Percentiles rank a stretch among this genome's conserved stretches.
These are phyloP conservation scores for Tragulus kanchil DNA, from an alignment of 2,113 vertebrate genomes.

Conservation along the genomic window DNA sequence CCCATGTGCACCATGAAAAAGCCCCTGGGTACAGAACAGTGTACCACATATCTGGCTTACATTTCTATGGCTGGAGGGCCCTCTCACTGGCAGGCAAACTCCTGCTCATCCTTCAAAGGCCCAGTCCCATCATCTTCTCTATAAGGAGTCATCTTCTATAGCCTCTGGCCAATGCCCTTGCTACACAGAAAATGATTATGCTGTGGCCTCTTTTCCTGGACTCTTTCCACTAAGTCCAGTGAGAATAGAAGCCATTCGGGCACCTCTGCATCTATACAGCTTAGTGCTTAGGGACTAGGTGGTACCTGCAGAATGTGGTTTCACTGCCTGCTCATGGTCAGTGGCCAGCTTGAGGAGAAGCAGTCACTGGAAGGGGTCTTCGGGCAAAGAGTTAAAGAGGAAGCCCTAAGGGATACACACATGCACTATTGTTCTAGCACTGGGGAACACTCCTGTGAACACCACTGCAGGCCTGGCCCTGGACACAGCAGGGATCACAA, in stretches of 20 bases:
- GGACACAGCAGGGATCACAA: not conserved
- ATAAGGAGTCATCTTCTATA: not conserved
- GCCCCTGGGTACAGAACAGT: not conserved
- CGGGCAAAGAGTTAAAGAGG: not conserved
- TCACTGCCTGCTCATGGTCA: too few relatives aligned
- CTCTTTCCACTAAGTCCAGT: not conserved
- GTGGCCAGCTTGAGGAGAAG: not conserved
- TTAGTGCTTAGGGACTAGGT: not conserved
- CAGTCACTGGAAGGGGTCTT: not conserved
- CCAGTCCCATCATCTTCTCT: not conserved
- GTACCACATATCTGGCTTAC: not conserved
- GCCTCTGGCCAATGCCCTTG: not conserved
- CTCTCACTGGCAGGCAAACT: not conserved
- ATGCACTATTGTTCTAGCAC: fast-evolving
- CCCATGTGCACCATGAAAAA: fast-evolving
- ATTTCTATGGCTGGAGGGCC: not conserved
- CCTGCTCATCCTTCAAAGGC: not conserved
- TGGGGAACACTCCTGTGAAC: too few relatives aligned
- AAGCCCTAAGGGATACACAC: not conserved
- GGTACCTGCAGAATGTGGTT: not conserved
- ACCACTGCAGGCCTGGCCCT: not conserved
- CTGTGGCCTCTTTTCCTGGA: not conserved
- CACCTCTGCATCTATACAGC: not conserved
- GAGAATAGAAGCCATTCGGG: not conserved
- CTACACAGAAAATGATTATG: not conserved